Percentiles rank a stretch among this genome's conserved stretches.
Conservation (phyloP, 2,113 vertebrate genomes). For the Microcebus lehilahytsara region DNA sequence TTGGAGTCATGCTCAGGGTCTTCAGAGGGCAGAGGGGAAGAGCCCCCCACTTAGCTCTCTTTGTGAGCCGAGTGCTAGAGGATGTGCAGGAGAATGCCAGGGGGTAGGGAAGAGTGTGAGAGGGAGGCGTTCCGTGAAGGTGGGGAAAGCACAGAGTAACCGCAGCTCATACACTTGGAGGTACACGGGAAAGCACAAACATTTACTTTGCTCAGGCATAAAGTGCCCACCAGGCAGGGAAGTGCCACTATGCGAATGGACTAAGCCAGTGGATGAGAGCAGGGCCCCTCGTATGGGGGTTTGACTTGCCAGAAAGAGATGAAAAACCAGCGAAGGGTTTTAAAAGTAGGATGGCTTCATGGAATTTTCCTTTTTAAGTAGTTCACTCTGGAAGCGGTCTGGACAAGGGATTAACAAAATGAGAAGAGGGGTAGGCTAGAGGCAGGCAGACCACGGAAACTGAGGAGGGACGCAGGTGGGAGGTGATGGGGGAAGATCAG, state of each 20-base stretch:
- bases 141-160: background rate
- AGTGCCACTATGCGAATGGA: fast-evolving
- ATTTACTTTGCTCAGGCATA: background rate
- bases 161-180: background rate
- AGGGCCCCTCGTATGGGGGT: too few relatives aligned
- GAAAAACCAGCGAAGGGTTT: background rate
- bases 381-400: background rate
- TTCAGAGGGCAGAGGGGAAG: background rate
- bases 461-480: background rate
- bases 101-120: too few relatives aligned
- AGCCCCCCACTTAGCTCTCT: background rate
- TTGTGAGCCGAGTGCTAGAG: background rate
- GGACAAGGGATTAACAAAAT: background rate
- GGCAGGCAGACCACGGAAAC: background rate
- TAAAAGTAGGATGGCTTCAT: background rate
- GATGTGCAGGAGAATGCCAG: background rate
- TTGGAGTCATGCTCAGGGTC: background rate
- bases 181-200: background rate
- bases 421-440: background rate
- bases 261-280: background rate
- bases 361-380: background rate
- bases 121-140: background rate
- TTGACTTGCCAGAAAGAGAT: background rate
- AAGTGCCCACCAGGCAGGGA: background rate
- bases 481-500: fast-evolving